phyloP scores from a whole-genome alignment of 2,888 invertebrate genomes.

The Clistopyga incitator region DNA sequence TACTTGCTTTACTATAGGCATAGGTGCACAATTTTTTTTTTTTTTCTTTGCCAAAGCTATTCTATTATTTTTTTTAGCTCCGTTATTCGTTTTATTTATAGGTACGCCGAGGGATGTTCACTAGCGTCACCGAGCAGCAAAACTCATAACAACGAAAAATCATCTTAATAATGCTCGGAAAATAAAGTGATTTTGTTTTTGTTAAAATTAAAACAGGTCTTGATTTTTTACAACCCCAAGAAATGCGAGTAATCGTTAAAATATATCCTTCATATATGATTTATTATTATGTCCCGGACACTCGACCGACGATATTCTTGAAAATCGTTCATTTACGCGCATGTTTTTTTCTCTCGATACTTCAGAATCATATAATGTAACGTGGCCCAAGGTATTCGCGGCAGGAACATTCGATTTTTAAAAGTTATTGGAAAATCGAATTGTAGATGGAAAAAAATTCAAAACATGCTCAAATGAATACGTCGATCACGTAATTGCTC shows the following conservation, averaged over 20 bases:
- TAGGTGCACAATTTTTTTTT: slow-evolving; percentile 71
- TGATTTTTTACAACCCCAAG: not conserved
- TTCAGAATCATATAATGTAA: not conserved
- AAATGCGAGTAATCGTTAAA: not conserved
- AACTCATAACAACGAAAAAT: no score
- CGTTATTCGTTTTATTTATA: slow-evolving; percentile 14
- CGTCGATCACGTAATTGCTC: slow-evolving; percentile 13
- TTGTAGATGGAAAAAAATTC: not conserved
- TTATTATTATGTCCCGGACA: not conserved
- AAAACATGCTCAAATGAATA: slow-evolving; percentile 27
- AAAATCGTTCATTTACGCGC: not conserved
- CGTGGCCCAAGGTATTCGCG: not conserved
- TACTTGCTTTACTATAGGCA: slow-evolving; percentile 74
- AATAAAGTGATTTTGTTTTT: not conserved
- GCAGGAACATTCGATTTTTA: not conserved
- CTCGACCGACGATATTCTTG: not conserved
- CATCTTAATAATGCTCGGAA: not conserved
- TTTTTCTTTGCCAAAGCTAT: slow-evolving; percentile 61
- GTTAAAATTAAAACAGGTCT: not conserved
- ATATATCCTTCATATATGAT: not conserved
- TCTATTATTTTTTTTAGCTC: slow-evolving; percentile 32
- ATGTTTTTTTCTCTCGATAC: not conserved
- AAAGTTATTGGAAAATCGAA: not conserved
- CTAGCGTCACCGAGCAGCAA: not conserved
- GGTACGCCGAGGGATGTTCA: not conserved